phyloP scores from a whole-genome alignment of 2,797 vertebrate species.

The Hipposideros larvatus region DNA sequence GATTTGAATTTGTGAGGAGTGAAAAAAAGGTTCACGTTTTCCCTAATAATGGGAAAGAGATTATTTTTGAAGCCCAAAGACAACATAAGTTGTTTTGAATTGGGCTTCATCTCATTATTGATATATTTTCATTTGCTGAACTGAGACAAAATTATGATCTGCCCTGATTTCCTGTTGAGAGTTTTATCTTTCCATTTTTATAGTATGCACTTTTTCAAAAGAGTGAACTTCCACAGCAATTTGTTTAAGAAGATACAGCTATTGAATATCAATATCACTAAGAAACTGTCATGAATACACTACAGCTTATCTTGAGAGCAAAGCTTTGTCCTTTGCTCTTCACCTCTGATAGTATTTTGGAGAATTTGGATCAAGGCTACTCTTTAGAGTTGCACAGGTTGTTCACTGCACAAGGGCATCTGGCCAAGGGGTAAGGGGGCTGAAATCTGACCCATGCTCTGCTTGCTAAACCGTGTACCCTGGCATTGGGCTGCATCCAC shows the following conservation, averaged over 20 bases:
- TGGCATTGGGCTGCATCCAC: not conserved
- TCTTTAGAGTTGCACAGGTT: not conserved
- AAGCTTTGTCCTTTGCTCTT: slow-evolving; percentile 14
- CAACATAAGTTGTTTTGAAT: slow-evolving; percentile 82
- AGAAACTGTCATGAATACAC: slow-evolving; percentile 37
- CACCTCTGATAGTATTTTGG: not conserved
- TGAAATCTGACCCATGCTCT: not conserved
- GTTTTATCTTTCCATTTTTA: slow-evolving; percentile 82
- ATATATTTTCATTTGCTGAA: slow-evolving; percentile 83
- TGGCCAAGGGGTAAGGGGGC: not conserved
- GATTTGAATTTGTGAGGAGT: slow-evolving; percentile 77
- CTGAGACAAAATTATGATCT: slow-evolving; percentile 76
- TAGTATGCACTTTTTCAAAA: slow-evolving; percentile 76
- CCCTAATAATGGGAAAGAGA: slow-evolving; percentile 80
- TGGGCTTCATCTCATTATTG: slow-evolving; percentile 80
- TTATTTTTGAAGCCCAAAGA: slow-evolving; percentile 81
- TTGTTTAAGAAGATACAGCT: slow-evolving; percentile 78
- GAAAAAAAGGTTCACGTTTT: slow-evolving; percentile 73
- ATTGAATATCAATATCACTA: slow-evolving; percentile 69
- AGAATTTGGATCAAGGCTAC: not conserved
- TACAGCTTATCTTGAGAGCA: not conserved
- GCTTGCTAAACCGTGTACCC: not conserved
- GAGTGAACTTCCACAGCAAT: slow-evolving; percentile 79
- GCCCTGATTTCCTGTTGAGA: slow-evolving; percentile 77
- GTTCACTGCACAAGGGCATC: not conserved